Evolutionary conservation across 1,140 invertebrate genomes (phyloP), one percentile per base, ranked within the genome.

Genomic region (Drosophila bocqueti): DNA sequence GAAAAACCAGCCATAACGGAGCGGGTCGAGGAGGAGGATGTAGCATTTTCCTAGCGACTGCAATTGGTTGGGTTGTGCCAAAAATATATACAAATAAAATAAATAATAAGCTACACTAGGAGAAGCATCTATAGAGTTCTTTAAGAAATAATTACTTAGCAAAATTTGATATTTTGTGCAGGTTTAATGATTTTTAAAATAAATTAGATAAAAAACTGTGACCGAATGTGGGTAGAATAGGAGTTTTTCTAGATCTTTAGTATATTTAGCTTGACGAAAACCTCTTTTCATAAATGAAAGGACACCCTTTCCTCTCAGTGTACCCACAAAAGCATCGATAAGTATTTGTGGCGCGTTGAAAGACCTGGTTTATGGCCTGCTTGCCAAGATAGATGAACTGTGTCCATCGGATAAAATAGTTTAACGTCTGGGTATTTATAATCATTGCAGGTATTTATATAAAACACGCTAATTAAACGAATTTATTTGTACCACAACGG

Each of bases 1-100:
- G 60, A 40, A 26, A 63, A 62, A 59, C 34, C 24, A 42, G 34
- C 59, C 58, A 63, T 15, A 65, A 59, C 38, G 36, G 2, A 40
- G 54, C 15, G 54, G 54, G 31, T 26, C 26, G 31, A 63, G 18
- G 50, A 13, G 31, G 36, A 57, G 54, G 54, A 57, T 57, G 26
- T 57, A 40, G 54, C 9, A 57, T 57, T 57, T 57, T 57, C 21
- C 36, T 40, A 43, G 8, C 36, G 68, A 36, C 43, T 72, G 68
- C 69, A 72, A 43, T 60, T 47, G 49, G 54, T 60, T 57, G 76
- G 76, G 61, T 55, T 52, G 63, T 86, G 83, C 83, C 84, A 86
- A 86, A 67, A 73, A 73, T 55, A 68, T 31, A 67, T 38, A 46
- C 31, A 55, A 55, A 68, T 68, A 45, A 36, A 47, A 67, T 43